A percentile compares a stretch with the other conserved stretches of the same genome.
phyloP scores from a whole-genome alignment of 1,140 invertebrate genomes.

The Colletes gigas region DNA sequence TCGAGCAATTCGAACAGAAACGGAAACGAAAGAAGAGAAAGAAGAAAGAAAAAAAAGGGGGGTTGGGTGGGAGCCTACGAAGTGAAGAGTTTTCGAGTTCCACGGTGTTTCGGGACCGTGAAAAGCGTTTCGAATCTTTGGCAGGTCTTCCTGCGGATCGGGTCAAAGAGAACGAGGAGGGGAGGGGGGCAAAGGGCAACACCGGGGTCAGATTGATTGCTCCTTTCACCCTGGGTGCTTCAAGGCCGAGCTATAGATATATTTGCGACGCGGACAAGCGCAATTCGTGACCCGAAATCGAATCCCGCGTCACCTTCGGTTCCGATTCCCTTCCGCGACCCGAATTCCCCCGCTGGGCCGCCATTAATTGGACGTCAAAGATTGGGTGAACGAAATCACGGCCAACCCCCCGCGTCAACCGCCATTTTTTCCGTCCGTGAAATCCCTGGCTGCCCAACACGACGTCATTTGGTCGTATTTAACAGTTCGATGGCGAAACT shows the following conservation, averaged over 20 bases:
- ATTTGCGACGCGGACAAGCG: constrained; percentile 4
- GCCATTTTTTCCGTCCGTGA: not conserved
- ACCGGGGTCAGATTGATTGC: constrained; percentile 60
- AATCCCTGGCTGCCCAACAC: too few species aligned
- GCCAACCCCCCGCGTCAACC: constrained; percentile 2
- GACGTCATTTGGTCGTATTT: too few species aligned
- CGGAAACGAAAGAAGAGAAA: not conserved
- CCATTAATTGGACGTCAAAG: constrained; percentile 48
- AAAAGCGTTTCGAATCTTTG: constrained; percentile 34
- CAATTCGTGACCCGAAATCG: constrained; percentile 48
- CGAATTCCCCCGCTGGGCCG: constrained; percentile 24
- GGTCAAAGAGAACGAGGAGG: constrained; percentile 18
- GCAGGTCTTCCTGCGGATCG: constrained; percentile 2
- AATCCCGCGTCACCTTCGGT: constrained; percentile 39
- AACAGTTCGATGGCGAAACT: too few species aligned
- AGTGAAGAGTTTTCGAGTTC: constrained; percentile 27
- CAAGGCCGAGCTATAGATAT: constrained; percentile 51
- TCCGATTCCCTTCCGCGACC: constrained; percentile 37
- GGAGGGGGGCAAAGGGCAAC: not conserved
- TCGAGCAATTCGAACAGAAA: constrained; percentile 57
- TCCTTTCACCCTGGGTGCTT: constrained; percentile 55
- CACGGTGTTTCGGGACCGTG: constrained; percentile 27
- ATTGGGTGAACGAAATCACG: constrained; percentile 32
- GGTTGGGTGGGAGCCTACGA: not conserved
- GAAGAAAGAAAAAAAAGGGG: not conserved